A percentile compares a stretch with the other conserved stretches of the same genome.
Evolutionary conservation across 2,797 vertebrate species (phyloP).

Genomic region (Linurgus olivaceus): DNA sequence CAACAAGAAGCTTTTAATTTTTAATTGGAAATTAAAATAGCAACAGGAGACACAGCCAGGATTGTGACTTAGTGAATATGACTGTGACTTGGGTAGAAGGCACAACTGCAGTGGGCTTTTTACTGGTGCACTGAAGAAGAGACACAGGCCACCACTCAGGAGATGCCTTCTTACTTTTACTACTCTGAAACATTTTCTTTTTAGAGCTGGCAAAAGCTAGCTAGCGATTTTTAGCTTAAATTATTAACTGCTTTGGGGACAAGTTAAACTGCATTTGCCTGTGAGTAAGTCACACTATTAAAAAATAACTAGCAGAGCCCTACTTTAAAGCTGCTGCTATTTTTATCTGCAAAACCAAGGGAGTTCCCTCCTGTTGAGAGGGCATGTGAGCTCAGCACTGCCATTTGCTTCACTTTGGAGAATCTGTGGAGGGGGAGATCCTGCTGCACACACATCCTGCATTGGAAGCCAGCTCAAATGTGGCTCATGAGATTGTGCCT

Average conservation of each 20-base stretch:
- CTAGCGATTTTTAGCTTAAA: background rate
- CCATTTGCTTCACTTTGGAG: background rate
- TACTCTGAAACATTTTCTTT: background rate
- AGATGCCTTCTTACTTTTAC: background rate
- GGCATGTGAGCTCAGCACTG: background rate
- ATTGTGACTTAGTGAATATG: fast-evolving
- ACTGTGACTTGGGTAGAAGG: background rate
- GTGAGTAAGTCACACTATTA: conserved; percentile 2
- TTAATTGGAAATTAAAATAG: conserved; percentile 6
- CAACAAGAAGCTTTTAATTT: background rate
- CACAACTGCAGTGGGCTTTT: background rate
- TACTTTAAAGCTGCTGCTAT: conserved; percentile 1
- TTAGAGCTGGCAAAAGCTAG: background rate
- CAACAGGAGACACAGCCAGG: background rate
- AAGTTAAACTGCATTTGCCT: conserved; percentile 25
- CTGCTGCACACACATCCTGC: background rate
- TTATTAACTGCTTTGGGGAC: conserved; percentile 24
- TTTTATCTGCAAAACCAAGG: background rate
- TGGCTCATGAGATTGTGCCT: background rate
- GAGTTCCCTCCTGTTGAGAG: background rate
- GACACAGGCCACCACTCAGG: background rate
- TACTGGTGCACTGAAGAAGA: fast-evolving
- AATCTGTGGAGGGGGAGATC: background rate
- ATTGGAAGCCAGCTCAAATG: background rate
- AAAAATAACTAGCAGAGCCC: conserved; percentile 19